These are phyloP conservation scores for Dasypus novemcinctus DNA, from an alignment of 2,113 vertebrate genomes.

Conservation along the genomic window DNA sequence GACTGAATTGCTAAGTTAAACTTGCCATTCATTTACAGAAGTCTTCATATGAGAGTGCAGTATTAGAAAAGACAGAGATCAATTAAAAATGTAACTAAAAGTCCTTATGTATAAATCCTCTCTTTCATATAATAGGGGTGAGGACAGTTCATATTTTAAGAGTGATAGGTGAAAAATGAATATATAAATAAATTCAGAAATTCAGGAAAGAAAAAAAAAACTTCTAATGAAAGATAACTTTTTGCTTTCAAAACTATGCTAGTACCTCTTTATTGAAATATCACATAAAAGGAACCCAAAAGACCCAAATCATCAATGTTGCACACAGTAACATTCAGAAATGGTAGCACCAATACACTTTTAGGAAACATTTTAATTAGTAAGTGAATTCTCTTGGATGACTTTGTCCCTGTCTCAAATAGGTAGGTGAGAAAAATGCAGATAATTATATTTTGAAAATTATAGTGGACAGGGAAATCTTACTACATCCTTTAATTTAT, in stretches of 20 bases:
- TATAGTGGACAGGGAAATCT: not conserved
- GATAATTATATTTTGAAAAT: not conserved
- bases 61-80: conserved; percentile 43
- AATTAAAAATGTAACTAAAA: not conserved
- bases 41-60: not conserved
- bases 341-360: not conserved
- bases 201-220: not conserved
- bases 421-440: not conserved
- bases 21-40: conserved; percentile 26
- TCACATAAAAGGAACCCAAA: not conserved
- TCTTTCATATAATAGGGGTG: not conserved
- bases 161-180: not conserved
- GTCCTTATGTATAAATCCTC: not conserved
- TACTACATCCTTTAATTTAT: not conserved
- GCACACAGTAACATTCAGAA: not conserved
- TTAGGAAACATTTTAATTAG: not conserved
- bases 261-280: not conserved
- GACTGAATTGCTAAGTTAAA: conserved; percentile 39
- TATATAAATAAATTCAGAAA: not conserved
- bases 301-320: not conserved
- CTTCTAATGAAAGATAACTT: not conserved
- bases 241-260: conserved; percentile 11
- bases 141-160: not conserved
- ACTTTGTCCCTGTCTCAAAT: not conserved
- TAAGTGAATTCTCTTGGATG: not conserved